Evolutionary conservation across 35 echinoderm and acorn worm species (phyloP), one percentile per base, ranked within the genome.

Genomic region (Ptychodera flava): DNA sequence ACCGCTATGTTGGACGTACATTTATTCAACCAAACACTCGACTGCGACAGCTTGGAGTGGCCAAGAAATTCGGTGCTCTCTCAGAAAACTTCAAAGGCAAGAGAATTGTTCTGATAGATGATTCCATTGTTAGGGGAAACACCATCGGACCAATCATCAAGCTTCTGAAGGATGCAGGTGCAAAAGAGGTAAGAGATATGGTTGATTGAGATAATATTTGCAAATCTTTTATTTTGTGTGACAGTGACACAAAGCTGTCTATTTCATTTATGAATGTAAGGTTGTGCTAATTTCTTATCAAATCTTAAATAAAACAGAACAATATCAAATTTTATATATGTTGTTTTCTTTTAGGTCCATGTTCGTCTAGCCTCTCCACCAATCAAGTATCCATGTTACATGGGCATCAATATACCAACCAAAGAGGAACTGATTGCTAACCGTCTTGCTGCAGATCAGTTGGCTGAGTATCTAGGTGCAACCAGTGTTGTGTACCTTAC

Each of bases 391-490:
- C 95, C 95, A 0, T 98, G 95, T 86, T 98, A 98, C 75, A 98
- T 98, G 95, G 95, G 95, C 84, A 98, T 98, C 86, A 98, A 98
- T 85, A 98, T 98, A 33, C 95, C 95, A 29, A 98, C 95, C n/a
- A 87, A 81, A 84, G 90, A 98, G 77, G 95, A 98, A 81, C 92
- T 98, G 0, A 91, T 98, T 36, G 95, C 95, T 0, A 98, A 98
- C 85, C 53, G 80, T 1, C 53, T 94, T 31, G 84, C 91, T 15
- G 77, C 85, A 27, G 90, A 93, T 22, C 31, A 85, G 2, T 88
- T 98, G 0, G 95, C 95, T 0, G 85, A 85, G 76, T 82, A 98
- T 78, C 93, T 98, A 81, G 93, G 93, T 28, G 95, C 95, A 0
- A 90, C 92, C 85, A 98, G 95, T 37, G 88, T 98, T 33, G 85